A percentile compares a stretch with the other conserved stretches of the same genome.
Conservation (phyloP, 2,888 invertebrate species). For the Stenchaetothrips biformis region DNA sequence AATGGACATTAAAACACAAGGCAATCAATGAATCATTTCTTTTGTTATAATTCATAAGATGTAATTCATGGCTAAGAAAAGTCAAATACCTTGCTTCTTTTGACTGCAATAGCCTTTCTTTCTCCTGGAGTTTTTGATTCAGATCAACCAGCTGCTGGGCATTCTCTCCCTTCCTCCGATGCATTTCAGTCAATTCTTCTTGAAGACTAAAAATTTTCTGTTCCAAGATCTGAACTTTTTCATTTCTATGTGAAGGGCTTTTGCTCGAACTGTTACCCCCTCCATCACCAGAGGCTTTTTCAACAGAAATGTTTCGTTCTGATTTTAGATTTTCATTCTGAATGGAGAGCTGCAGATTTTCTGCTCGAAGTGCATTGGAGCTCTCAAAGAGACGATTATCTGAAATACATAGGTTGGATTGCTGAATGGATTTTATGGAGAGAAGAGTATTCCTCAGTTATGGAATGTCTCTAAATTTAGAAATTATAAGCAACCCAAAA, state of each 20-base stretch:
- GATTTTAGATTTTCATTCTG: slow-evolving; percentile 75
- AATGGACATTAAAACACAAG: slow-evolving; percentile 25
- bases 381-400: slow-evolving; percentile 84
- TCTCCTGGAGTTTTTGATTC: slow-evolving; percentile 77
- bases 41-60: not conserved
- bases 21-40: not conserved
- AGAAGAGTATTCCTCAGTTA: not conserved
- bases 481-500: not conserved
- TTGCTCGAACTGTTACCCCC: slow-evolving; percentile 40
- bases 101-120: slow-evolving; percentile 66
- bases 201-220: slow-evolving; percentile 81
- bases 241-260: slow-evolving; percentile 49
- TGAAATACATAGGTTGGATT: slow-evolving; percentile 47
- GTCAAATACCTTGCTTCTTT: slow-evolving; percentile 65
- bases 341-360: slow-evolving; percentile 79
- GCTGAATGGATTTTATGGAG: not conserved
- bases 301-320: slow-evolving; percentile 49
- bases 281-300: slow-evolving; percentile 43
- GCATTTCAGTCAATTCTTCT: slow-evolving; percentile 87
- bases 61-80: not conserved
- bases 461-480: not conserved
- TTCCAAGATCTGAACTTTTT: slow-evolving; percentile 68
- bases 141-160: slow-evolving; percentile 89
- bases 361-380: slow-evolving; percentile 70
- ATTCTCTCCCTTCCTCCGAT: slow-evolving; percentile 85